Evolutionary conservation across 2,888 invertebrate genomes (phyloP).

Genomic region (Cryptus armator): DNA sequence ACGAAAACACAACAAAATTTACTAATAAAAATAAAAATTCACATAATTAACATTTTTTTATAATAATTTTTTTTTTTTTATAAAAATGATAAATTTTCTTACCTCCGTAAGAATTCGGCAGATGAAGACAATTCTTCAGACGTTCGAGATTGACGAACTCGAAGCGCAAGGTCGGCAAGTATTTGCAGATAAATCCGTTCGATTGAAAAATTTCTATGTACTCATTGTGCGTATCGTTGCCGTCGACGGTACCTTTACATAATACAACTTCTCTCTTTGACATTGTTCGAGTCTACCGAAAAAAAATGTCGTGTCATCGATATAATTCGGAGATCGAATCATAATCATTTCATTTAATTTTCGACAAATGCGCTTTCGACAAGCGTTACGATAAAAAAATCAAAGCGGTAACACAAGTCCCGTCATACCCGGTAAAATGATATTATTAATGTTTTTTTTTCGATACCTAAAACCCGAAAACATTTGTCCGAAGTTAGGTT

Average conservation of each 20-base stretch:
- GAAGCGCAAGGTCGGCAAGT: conserved; percentile 78
- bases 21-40: no score
- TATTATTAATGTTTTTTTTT: conserved; percentile 17
- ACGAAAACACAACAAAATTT: no score
- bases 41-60: no score
- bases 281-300: conserved; percentile 33
- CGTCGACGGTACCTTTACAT: conserved; percentile 78
- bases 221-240: conserved; percentile 75
- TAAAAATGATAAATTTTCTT: conserved; percentile 57
- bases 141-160: conserved; percentile 78
- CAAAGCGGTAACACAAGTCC: neutral
- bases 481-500: neutral
- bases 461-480: neutral
- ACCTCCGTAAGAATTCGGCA: conserved; percentile 78
- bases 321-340: neutral
- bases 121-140: conserved; percentile 72
- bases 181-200: conserved; percentile 78
- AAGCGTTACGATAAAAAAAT: neutral
- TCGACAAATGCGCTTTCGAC: neutral
- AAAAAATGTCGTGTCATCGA: conserved; percentile 5
- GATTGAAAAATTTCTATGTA: conserved; percentile 76
- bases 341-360: neutral
- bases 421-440: conserved; percentile 8
- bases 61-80: no score
- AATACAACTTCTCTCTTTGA: conserved; percentile 74